Evolutionary conservation across 2,113 vertebrate genomes (phyloP).

Genomic region (Myrmophylax atrothorax): DNA sequence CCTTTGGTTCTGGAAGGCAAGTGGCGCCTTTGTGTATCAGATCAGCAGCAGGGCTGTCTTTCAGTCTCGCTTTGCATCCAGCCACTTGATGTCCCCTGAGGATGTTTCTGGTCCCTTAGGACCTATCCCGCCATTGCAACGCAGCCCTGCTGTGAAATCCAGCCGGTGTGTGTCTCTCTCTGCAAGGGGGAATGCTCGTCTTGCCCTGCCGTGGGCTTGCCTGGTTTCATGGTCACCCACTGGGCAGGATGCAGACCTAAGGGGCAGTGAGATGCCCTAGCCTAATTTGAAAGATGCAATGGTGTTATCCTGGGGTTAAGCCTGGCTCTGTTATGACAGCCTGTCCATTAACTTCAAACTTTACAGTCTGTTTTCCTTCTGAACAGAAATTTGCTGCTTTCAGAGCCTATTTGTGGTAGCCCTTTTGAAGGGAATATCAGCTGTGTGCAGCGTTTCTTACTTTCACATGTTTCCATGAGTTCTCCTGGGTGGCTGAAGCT

Average conservation of each 20-base stretch:
- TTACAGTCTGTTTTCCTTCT: not conserved
- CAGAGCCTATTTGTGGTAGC: not conserved
- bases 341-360: not conserved
- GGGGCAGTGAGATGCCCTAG: not conserved
- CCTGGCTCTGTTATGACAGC: fast-evolving
- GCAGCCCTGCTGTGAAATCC: not conserved
- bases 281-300: not conserved
- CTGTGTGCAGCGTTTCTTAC: not conserved
- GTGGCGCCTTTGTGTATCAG: not conserved
- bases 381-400: not conserved
- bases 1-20: not conserved
- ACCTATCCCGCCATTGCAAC: fast-evolving
- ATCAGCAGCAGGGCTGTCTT: constrained; percentile 15
- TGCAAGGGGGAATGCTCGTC: fast-evolving
- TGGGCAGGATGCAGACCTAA: not conserved
- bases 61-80: not conserved
- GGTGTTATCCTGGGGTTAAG: not conserved
- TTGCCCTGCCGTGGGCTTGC: not conserved
- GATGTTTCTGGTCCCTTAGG: not conserved
- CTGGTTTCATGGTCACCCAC: fast-evolving
- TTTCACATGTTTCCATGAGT: not conserved
- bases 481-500: not conserved
- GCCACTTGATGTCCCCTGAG: constrained; percentile 1
- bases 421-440: not conserved
- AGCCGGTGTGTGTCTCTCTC: not conserved